Conservation (phyloP, 1,140 invertebrate species). For the Sitodiplosis mosellana region DNA sequence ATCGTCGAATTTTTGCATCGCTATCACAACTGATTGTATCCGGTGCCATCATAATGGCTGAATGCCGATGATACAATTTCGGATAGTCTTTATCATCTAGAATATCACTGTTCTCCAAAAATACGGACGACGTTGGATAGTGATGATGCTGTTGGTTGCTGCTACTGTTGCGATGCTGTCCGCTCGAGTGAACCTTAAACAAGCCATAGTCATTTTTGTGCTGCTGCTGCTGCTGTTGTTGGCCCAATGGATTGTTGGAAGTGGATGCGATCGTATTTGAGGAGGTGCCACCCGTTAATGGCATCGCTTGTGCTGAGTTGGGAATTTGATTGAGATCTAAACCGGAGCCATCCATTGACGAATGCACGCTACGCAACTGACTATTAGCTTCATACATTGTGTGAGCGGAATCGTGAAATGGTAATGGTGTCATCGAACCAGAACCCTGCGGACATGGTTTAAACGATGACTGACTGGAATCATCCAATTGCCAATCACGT, state of each 20-base stretch:
- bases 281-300: not conserved
- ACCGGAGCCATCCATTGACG: slow-evolving; percentile 20
- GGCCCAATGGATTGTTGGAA: not conserved
- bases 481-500: slow-evolving; percentile 22
- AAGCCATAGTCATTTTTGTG: not conserved
- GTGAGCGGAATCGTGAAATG: slow-evolving; percentile 24
- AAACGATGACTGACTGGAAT: slow-evolving; percentile 24
- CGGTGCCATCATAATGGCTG: slow-evolving; percentile 14
- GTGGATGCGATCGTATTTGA: not conserved
- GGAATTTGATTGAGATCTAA: slow-evolving; percentile 12
- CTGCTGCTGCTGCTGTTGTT: too few relatives aligned
- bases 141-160: slow-evolving; percentile 18
- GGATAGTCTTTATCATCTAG: slow-evolving; percentile 19
- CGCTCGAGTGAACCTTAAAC: slow-evolving; percentile 11
- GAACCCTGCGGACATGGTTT: slow-evolving; percentile 23
- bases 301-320: not conserved
- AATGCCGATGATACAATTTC: slow-evolving; percentile 17
- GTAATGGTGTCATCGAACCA: slow-evolving; percentile 24
- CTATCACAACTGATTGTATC: slow-evolving; percentile 10
- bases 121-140: slow-evolving; percentile 25
- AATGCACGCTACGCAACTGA: slow-evolving; percentile 17
- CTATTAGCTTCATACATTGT: slow-evolving; percentile 19
- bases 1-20: slow-evolving; percentile 18
- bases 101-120: slow-evolving; percentile 24
- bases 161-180: slow-evolving; percentile 20